These are phyloP conservation scores for Champsocephalus esox DNA, from an alignment of 2,797 vertebrate genomes.

Conservation along the genomic window DNA sequence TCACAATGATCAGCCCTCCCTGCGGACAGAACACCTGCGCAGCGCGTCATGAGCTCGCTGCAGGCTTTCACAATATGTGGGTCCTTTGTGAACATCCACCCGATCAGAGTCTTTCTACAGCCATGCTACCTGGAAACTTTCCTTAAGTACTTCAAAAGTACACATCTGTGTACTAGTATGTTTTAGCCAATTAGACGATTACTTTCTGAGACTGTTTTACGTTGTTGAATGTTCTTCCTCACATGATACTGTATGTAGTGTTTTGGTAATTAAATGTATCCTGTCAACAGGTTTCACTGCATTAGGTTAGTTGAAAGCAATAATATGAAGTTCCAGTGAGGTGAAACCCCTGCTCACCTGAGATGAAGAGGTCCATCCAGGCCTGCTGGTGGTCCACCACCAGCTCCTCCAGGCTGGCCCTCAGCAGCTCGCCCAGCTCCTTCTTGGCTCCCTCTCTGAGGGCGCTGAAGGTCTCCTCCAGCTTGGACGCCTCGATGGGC, in stretches of 20 bases:
- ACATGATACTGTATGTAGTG: not conserved
- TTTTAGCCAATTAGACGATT: not conserved
- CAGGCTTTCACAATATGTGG: not conserved
- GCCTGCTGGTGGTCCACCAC: conserved; percentile 91
- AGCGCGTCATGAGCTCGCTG: not conserved
- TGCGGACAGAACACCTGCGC: not conserved
- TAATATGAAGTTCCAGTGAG: too few relatives aligned
- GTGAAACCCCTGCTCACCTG: conserved; percentile 82
- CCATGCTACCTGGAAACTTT: not conserved
- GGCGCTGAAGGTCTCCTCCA: conserved; percentile 87
- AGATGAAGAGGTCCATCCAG: conserved; percentile 95
- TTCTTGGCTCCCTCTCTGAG: conserved; percentile 88
- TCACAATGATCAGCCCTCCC: not conserved
- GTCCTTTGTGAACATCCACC: not conserved
- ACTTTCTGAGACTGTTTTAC: not conserved
- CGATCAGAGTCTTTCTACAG: not conserved
- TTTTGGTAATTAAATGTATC: too few relatives aligned
- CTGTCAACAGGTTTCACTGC: too few relatives aligned
- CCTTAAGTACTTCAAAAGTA: not conserved
- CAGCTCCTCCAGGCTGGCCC: conserved; percentile 85
- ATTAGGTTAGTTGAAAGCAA: too few relatives aligned
- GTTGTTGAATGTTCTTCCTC: not conserved
- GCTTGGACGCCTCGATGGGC: conserved; percentile 82
- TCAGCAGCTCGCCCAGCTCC: conserved; percentile 91
- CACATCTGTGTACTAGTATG: not conserved